Evolutionary conservation across 2,888 invertebrate genomes (phyloP), one percentile per base, ranked within the genome.

Genomic region (Xanthorhoe designata): DNA sequence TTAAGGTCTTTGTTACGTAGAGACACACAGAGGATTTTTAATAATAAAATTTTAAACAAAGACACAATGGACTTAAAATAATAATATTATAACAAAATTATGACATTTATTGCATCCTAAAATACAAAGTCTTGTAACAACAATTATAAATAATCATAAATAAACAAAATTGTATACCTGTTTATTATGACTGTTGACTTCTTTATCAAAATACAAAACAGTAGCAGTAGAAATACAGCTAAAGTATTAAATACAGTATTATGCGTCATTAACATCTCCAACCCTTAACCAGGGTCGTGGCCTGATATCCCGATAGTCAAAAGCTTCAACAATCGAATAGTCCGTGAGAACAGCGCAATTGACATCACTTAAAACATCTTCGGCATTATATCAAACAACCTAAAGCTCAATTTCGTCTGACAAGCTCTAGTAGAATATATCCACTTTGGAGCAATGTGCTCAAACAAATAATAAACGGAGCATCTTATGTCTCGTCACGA

Each of bases 291-390:
- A 78, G 84, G 89, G 89, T 89, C 90, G 86, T 84, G 88, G 87
- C 86, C 89, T 82, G 87, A 88, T 90, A 90, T 85, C 82, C 84
- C 74, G 86, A 88, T 89, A 87, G 90, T 88, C 86, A 85, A 87
- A 86, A 85, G 87, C 84, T 87, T 88, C 84, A 89, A 90, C 90
- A 91, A 90, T 88, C 87, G 87, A 86, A 83, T 80, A 78, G 81
- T 80, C 88, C 90, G 92, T 91, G 91, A 91, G 91, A 87, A 91
- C 87, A 83, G 83, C 71, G 75, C 64, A 64, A 62, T 66, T 71
- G 69, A 80, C 80, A 78, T 71, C 68, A 63, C 71, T 67, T 51
- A 42, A n/a, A 61, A 61, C 59, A 56, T 50, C n/a, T n/a, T 51
- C 59, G 35, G 19, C 62, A 32, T 66, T 66, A 61, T 61, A 2